Conservation (phyloP, 2,113 vertebrate species). For the Tursiops truncatus region DNA sequence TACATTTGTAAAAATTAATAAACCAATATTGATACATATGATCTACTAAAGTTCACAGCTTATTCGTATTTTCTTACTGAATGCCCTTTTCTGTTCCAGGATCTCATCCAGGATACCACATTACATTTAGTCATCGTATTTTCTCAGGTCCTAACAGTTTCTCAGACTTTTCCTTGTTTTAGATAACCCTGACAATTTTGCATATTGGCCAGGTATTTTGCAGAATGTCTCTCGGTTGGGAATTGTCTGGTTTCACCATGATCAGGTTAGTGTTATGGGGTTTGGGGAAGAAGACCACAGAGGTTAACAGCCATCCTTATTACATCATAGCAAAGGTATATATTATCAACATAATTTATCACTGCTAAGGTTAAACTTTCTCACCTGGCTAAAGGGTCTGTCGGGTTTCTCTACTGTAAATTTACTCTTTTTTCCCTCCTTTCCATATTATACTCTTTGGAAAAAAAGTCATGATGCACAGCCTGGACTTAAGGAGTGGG, state of each 20-base stretch:
- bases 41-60: neutral
- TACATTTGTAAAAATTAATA: neutral
- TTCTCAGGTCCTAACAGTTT: neutral
- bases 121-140: neutral
- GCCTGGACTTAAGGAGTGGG: neutral
- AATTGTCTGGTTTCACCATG: neutral
- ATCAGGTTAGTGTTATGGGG: neutral
- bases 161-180: neutral
- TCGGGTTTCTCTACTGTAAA: neutral
- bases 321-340: neutral
- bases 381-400: neutral
- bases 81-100: neutral
- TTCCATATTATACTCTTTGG: neutral
- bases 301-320: neutral
- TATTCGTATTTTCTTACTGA: neutral
- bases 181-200: neutral
- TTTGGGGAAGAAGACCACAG: neutral
- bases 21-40: neutral
- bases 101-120: neutral
- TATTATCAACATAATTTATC: neutral
- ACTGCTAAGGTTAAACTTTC: neutral
- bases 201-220: neutral
- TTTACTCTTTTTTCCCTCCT: neutral
- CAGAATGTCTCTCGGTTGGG: neutral
- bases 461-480: neutral